phyloP scores from a whole-genome alignment of 30 jellyfish, hydroid and myxozoan species.

The Sanderia malayensis region DNA sequence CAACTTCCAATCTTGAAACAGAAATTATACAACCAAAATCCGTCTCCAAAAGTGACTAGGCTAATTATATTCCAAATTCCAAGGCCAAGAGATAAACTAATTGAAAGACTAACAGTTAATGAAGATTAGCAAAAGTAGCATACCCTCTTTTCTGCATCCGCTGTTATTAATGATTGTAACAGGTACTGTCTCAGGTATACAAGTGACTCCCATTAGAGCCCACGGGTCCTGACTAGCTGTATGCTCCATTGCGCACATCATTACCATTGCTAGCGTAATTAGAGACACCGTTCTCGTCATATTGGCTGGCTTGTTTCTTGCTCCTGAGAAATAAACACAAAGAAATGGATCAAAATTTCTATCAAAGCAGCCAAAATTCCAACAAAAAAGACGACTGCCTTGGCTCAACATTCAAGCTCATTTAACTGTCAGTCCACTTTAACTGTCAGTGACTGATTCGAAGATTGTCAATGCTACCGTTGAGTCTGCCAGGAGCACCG shows the following conservation, averaged over 20 bases:
- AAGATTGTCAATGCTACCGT: not conserved
- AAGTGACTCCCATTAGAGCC: slow-evolving; percentile 66
- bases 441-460: not conserved
- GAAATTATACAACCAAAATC: too few relatives aligned
- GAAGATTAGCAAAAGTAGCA: too few relatives aligned
- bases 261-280: not conserved
- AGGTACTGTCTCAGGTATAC: slow-evolving; percentile 29
- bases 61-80: too few relatives aligned
- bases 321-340: not conserved
- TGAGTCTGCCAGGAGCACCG: not conserved
- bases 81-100: too few relatives aligned
- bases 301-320: too few relatives aligned
- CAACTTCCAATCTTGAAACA: too few relatives aligned
- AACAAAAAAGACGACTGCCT: too few relatives aligned
- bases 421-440: too few relatives aligned
- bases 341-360: not conserved
- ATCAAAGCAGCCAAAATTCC: not conserved
- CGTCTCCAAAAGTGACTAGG: too few relatives aligned
- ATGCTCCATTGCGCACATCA: not conserved
- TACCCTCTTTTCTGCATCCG: slow-evolving; percentile 54
- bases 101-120: too few relatives aligned
- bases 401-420: too few relatives aligned
- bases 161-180: slow-evolving; percentile 15
- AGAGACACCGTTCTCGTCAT: not conserved
- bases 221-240: slow-evolving; percentile 29